phyloP scores from a whole-genome alignment of 2,113 vertebrate species.

The Siniperca knerii region DNA sequence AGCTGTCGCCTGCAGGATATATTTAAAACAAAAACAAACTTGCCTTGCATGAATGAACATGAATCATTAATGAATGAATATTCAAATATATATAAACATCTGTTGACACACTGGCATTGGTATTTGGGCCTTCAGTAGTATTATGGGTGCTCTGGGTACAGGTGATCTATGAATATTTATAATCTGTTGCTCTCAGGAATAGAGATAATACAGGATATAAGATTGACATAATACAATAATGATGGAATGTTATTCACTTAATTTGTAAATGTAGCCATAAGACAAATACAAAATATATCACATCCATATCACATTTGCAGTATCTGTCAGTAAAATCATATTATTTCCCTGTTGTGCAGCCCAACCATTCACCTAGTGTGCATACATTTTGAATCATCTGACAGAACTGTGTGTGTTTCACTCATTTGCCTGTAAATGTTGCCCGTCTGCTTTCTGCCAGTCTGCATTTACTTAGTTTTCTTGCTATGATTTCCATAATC shows the following conservation, averaged over 20 bases:
- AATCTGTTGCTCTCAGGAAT: neutral
- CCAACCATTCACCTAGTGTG: neutral
- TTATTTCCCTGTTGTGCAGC: neutral
- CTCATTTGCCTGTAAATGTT: constrained; percentile 20
- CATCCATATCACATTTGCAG: constrained; percentile 3
- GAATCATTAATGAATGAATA: neutral
- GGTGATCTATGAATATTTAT: neutral
- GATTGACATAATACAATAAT: neutral
- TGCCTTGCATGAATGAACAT: neutral
- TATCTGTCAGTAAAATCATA: neutral
- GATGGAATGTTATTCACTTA: neutral
- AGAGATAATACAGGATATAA: neutral
- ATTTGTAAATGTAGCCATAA: neutral
- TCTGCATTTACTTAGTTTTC: constrained; percentile 31
- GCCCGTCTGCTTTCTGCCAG: constrained; percentile 23
- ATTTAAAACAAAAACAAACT: neutral
- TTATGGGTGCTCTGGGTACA: neutral
- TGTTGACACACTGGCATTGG: neutral
- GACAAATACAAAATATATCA: neutral
- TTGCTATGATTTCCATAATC: constrained; percentile 27
- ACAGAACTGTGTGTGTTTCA: constrained; percentile 1
- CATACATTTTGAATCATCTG: constrained; percentile 9
- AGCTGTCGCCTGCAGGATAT: neutral
- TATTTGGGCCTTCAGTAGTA: neutral
- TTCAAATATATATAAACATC: neutral